phyloP scores from a whole-genome alignment of 2,797 vertebrate species.

The Poliocrania exsul region DNA sequence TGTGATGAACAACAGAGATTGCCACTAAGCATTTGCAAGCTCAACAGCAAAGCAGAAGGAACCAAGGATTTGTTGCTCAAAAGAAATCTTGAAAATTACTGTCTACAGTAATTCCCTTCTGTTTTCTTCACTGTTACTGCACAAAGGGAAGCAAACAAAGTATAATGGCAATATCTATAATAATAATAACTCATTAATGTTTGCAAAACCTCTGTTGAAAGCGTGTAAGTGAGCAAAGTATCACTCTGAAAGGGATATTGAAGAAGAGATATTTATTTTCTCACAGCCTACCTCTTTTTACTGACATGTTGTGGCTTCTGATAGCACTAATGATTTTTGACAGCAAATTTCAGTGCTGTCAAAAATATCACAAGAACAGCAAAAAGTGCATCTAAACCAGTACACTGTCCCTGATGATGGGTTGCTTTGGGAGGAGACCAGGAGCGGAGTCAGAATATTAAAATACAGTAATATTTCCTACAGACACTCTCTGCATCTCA shows the following conservation, averaged over 20 bases:
- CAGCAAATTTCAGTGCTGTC: neutral
- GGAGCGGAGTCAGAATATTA: neutral
- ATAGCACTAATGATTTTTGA: neutral
- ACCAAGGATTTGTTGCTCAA: neutral
- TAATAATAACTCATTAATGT: neutral
- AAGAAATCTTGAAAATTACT: neutral
- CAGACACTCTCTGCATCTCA: neutral
- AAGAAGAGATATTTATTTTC: neutral
- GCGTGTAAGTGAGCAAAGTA: neutral
- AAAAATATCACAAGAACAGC: neutral
- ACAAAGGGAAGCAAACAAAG: neutral
- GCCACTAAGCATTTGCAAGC: conserved; percentile 32
- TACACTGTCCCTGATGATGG: accelerated
- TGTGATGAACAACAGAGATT: conserved; percentile 53
- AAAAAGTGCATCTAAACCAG: neutral
- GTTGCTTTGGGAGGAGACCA: neutral
- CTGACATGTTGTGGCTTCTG: neutral
- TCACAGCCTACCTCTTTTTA: neutral
- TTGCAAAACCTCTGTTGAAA: neutral
- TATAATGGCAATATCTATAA: neutral
- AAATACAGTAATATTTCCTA: neutral
- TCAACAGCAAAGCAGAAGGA: conserved; percentile 28
- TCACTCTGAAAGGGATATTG: neutral
- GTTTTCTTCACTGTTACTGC: neutral
- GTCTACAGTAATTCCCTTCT: neutral